These are phyloP conservation scores for Condylostylus longicornis DNA, from an alignment of 1,140 invertebrate genomes.

Conservation along the genomic window DNA sequence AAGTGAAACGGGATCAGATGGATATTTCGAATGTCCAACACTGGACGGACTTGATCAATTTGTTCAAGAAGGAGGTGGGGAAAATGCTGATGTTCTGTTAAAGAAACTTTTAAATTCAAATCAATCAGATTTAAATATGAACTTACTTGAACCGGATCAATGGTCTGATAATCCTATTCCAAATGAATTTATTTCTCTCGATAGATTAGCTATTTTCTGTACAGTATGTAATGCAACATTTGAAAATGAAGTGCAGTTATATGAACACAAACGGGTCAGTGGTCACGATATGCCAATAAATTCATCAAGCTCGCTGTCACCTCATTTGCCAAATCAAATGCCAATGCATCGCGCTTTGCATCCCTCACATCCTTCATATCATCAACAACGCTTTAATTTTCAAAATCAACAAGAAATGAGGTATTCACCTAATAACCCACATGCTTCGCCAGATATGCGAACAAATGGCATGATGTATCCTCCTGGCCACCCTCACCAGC, in stretches of 20 bases:
- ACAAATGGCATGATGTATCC: not conserved
- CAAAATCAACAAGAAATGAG: not conserved
- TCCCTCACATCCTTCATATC: no score
- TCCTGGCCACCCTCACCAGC: not conserved
- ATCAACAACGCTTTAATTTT: no score
- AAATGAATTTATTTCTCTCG: conserved; percentile 6
- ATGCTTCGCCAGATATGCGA: not conserved
- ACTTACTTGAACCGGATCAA: no score
- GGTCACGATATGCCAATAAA: conserved; percentile 4
- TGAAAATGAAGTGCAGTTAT: not conserved
- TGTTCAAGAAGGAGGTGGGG: not conserved
- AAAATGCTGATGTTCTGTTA: conserved; percentile 1
- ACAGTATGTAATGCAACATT: conserved; percentile 1
- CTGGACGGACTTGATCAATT: conserved; percentile 4
- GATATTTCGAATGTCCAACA: conserved; percentile 5
- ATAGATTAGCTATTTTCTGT: conserved; percentile 3
- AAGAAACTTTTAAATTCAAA: conserved; percentile 2
- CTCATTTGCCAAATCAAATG: no score
- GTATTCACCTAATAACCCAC: not conserved
- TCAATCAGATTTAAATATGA: not conserved
- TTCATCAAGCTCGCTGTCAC: no score
- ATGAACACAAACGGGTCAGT: conserved; percentile 2
- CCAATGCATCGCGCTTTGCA: no score
- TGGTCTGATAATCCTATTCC: not conserved
- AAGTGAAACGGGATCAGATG: no score